These are phyloP conservation scores for Nymphicus hollandicus DNA, from an alignment of 2,113 vertebrate genomes.

Conservation along the genomic window DNA sequence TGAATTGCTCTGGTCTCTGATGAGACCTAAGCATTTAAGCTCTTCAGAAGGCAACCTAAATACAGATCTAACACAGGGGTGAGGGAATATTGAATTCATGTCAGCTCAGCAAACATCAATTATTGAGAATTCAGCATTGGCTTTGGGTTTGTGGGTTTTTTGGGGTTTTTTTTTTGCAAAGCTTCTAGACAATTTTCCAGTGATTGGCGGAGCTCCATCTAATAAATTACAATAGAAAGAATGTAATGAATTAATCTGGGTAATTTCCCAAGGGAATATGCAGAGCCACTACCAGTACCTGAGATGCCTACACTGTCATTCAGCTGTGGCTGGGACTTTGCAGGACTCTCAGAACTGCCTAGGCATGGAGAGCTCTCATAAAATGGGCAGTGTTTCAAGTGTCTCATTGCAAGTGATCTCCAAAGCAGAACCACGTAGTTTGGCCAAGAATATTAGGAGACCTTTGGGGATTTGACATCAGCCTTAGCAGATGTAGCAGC, in stretches of 20 bases:
- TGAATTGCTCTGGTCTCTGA: background rate
- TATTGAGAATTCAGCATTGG: background rate
- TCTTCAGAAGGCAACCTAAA: background rate
- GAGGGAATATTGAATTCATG: background rate
- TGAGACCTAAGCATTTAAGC: background rate
- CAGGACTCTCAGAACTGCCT: background rate
- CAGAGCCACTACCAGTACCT: background rate
- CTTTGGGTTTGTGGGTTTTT: background rate
- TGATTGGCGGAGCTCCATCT: background rate
- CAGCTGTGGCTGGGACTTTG: background rate
- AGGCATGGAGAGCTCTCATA: background rate
- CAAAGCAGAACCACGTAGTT: background rate
- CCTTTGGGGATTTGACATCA: background rate
- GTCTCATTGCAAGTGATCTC: background rate
- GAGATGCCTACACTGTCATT: background rate
- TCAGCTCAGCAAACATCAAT: background rate
- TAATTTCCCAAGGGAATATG: background rate
- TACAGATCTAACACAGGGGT: background rate
- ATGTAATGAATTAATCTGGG: background rate
- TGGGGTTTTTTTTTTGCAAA: background rate
- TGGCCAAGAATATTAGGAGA: background rate
- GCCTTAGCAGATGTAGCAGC: background rate
- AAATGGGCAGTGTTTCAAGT: background rate
- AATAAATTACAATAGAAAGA: background rate
- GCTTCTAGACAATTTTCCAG: background rate